Conservation (phyloP, 2,113 vertebrate species). For the Aleadryas rufinucha region DNA sequence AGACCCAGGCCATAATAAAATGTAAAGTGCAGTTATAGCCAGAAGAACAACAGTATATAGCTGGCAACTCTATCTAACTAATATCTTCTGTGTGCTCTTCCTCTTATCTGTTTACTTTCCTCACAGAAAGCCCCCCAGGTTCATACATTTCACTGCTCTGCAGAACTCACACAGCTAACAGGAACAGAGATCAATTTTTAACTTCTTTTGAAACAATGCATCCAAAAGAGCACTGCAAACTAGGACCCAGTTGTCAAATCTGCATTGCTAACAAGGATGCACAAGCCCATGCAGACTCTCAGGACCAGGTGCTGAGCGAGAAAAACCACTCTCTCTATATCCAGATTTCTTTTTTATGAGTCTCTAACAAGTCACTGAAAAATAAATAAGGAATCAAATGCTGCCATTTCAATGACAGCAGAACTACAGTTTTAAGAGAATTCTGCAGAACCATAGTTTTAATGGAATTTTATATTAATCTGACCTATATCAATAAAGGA, state of each 20-base stretch:
- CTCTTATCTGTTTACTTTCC: not conserved
- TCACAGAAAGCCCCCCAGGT: not conserved
- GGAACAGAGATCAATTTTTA: not conserved
- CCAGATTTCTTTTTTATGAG: not conserved
- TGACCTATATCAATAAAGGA: not conserved
- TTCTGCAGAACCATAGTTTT: not conserved
- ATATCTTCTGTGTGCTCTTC: not conserved
- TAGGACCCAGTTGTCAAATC: not conserved
- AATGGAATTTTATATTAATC: not conserved
- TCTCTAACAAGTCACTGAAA: not conserved
- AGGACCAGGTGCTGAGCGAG: not conserved
- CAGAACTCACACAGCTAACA: not conserved
- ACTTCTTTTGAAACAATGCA: not conserved
- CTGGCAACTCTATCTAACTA: not conserved
- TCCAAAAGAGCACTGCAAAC: not conserved
- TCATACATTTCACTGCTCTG: not conserved
- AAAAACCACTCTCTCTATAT: not conserved
- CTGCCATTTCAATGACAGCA: not conserved
- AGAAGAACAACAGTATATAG: constrained; percentile 26
- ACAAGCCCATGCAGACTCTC: not conserved
- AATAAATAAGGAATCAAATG: not conserved
- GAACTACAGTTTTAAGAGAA: not conserved
- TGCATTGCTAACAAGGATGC: not conserved
- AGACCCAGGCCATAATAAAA: not conserved
- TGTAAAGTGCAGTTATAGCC: constrained; percentile 32